phyloP scores from a whole-genome alignment of 2,888 invertebrate genomes.

The Ochlodes sylvanus region DNA sequence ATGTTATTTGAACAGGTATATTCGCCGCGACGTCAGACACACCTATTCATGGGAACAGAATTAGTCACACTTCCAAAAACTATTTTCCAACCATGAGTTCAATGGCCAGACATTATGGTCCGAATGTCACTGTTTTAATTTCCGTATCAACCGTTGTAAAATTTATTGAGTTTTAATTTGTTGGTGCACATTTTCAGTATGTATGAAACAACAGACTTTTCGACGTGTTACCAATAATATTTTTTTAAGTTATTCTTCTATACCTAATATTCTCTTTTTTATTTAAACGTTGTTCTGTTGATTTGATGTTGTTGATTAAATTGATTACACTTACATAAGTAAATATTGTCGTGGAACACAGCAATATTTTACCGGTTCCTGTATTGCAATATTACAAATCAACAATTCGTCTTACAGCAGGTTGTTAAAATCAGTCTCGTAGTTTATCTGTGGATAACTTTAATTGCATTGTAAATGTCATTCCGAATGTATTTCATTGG shows the following conservation, averaged over 20 bases:
- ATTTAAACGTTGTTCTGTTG: neutral
- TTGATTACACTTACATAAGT: neutral
- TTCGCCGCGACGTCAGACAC: constrained; percentile 49
- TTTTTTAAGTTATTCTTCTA: too few relatives aligned
- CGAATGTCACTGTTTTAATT: constrained; percentile 1
- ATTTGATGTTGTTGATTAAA: too few relatives aligned
- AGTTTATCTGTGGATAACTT: constrained; percentile 30
- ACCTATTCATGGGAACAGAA: constrained; percentile 52
- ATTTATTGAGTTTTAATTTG: neutral
- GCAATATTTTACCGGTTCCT: constrained; percentile 6
- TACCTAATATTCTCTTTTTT: too few relatives aligned
- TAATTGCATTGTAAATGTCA: constrained; percentile 38
- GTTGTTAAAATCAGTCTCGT: constrained; percentile 28
- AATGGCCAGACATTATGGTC: constrained; percentile 50
- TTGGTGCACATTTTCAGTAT: neutral
- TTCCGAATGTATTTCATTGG: constrained; percentile 26
- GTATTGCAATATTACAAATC: constrained; percentile 22
- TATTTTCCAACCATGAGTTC: constrained; percentile 51
- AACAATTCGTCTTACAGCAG: constrained; percentile 16
- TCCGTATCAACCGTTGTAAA: constrained; percentile 1
- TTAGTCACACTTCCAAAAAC: constrained; percentile 66
- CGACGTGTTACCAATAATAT: too few relatives aligned
- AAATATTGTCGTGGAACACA: neutral
- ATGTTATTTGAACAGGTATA: constrained; percentile 56
- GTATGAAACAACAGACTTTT: neutral